Evolutionary conservation across 2,888 invertebrate species (phyloP), one percentile per base, ranked within the genome.

Genomic region (Dryomyza anilis): DNA sequence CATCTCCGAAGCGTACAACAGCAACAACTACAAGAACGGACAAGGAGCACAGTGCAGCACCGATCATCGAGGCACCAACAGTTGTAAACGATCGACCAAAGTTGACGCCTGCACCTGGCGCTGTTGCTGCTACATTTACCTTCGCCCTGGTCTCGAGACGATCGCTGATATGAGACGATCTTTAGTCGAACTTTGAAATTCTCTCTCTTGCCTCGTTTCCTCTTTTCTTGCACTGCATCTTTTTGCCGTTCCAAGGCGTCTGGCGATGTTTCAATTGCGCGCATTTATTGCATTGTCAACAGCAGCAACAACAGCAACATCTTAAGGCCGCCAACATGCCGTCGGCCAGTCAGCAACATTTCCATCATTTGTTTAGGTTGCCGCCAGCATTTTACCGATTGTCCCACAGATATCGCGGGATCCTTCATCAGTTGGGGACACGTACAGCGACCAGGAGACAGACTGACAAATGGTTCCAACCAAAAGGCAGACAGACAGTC

Each of bases 321-420:
- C n/a, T n/a, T n/a, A n/a, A n/a, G n/a, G n/a, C 27, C 50, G 50
- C 50, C 50, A 50, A 23, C 50, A 50, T 25, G 50, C 50, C 23
- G 25, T 25, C 29, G 25, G 8, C n/a, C n/a, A n/a, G n/a, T n/a
- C n/a, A n/a, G n/a, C n/a, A n/a, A n/a, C n/a, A n/a, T n/a, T 52
- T 27, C 4, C 14, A n/a, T 52, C 25, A 25, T 50, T 25, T 50
- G 50, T 25, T n/a, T n/a, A n/a, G n/a, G n/a, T n/a, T n/a, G n/a
- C n/a, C n/a, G n/a, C n/a, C n/a, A n/a, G n/a, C n/a, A n/a, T n/a
- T n/a, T n/a, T n/a, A n/a, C n/a, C n/a, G n/a, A n/a, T n/a, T 7
- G 12, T 25, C 50, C 27, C 25, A n/a, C 50, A 25, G 50, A n/a
- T 23, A 14, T 50, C 23, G 27, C 50, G 43, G 43, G 16, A 43